phyloP scores from a whole-genome alignment of 2,113 vertebrate genomes.

The Archocentrus centrarchus region DNA sequence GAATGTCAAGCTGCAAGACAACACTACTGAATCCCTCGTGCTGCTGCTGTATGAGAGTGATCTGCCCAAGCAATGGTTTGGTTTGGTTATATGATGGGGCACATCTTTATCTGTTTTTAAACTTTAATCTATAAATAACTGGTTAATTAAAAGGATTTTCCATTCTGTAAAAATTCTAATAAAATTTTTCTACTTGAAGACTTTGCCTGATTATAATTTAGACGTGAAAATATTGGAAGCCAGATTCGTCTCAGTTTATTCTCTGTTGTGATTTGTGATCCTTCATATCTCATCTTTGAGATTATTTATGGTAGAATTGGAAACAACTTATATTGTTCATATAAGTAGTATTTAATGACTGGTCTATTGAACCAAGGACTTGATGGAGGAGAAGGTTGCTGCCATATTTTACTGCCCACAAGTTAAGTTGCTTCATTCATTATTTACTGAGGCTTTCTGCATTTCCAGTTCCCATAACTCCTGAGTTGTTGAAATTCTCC shows the following conservation, averaged over 20 bases:
- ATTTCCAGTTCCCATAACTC: slow-evolving; percentile 30
- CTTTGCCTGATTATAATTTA: background rate
- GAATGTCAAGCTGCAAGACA: slow-evolving; percentile 52
- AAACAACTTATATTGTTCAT: background rate
- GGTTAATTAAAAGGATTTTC: slow-evolving; percentile 54
- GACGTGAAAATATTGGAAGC: background rate
- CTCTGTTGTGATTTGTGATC: background rate
- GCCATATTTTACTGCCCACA: slow-evolving; percentile 38
- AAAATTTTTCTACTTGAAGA: slow-evolving; percentile 64
- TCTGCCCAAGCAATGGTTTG: slow-evolving; percentile 15
- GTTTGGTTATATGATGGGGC: background rate
- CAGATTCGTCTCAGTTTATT: background rate
- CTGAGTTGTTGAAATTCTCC: background rate
- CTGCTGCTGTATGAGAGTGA: slow-evolving; percentile 36
- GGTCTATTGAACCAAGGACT: slow-evolving; percentile 1
- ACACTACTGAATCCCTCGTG: slow-evolving; percentile 42
- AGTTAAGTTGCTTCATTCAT: slow-evolving; percentile 50
- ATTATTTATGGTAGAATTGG: slow-evolving; percentile 10
- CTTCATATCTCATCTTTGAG: background rate
- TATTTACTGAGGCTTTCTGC: slow-evolving; percentile 41
- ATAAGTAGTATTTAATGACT: background rate
- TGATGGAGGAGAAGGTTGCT: slow-evolving; percentile 23
- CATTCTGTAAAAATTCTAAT: slow-evolving; percentile 61
- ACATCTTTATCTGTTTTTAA: slow-evolving; percentile 40
- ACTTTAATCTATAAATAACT: slow-evolving; percentile 63